These are phyloP conservation scores for Anguilla japonica DNA, from an alignment of 2,113 vertebrate genomes.

Conservation along the genomic window DNA sequence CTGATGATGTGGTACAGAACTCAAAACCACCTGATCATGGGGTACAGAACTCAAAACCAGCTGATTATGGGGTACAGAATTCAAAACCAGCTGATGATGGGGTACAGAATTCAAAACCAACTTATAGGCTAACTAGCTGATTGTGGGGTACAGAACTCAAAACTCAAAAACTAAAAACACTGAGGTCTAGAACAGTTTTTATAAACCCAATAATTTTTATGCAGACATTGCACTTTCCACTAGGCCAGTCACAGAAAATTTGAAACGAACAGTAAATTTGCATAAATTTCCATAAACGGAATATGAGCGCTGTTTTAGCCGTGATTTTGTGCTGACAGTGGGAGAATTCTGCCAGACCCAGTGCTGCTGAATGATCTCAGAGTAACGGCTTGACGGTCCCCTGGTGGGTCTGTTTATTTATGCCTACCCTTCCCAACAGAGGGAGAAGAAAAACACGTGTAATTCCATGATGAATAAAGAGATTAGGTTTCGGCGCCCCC, in stretches of 20 bases:
- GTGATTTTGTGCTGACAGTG: neutral
- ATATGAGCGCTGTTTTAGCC: neutral
- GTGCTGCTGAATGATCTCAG: neutral
- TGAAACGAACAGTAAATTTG: neutral
- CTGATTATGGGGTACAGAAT: neutral
- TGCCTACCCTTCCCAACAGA: neutral
- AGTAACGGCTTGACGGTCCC: neutral
- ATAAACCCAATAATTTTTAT: neutral
- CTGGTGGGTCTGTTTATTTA: neutral
- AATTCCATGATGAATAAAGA: neutral
- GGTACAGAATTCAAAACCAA: neutral
- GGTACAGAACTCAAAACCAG: neutral
- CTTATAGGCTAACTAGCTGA: neutral
- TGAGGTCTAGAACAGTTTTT: neutral
- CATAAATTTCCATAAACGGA: neutral
- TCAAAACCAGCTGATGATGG: neutral
- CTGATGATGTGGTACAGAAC: neutral
- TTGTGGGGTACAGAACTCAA: neutral
- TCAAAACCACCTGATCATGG: neutral
- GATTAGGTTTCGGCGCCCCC: slow-evolving; percentile 1
- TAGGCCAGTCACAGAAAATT: neutral
- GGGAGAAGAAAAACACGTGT: neutral
- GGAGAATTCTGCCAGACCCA: neutral
- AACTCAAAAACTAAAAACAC: neutral
- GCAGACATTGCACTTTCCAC: neutral